phyloP scores from a whole-genome alignment of 2,888 invertebrate genomes.

The Acholoe squamosa region DNA sequence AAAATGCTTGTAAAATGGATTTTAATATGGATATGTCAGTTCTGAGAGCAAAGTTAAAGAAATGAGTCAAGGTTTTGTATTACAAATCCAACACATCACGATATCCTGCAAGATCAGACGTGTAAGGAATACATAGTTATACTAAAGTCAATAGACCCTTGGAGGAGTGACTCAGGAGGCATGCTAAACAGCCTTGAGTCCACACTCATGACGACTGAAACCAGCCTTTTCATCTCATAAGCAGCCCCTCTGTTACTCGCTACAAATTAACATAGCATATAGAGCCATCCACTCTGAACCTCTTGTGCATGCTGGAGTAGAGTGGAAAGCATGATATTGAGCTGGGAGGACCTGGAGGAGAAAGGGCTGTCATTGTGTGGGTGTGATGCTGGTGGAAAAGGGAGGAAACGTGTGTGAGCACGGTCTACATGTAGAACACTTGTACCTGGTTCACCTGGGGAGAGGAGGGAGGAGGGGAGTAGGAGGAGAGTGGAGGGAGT shows the following conservation, averaged over 20 bases:
- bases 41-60: too few relatives aligned
- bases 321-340: not conserved
- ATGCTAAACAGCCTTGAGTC: not conserved
- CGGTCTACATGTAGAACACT: not conserved
- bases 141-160: not conserved
- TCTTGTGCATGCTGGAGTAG: not conserved
- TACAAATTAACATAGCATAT: not conserved
- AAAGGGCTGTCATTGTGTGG: not conserved
- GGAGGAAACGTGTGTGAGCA: conserved; percentile 1
- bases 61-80: too few relatives aligned
- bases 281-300: not conserved
- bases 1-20: too few relatives aligned
- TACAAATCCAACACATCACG: too few relatives aligned
- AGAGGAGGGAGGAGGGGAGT: not conserved
- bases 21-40: too few relatives aligned
- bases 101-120: too few relatives aligned
- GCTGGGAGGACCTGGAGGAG: too few relatives aligned
- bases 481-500: not conserved
- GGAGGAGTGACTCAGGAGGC: conserved; percentile 11
- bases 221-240: not conserved
- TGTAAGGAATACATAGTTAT: too few relatives aligned
- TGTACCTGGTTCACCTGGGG: not conserved
- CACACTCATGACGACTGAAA: not conserved
- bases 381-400: not conserved
- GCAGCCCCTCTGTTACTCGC: not conserved